phyloP scores from a whole-genome alignment of 2,888 invertebrate species.

The Chirona hameri region DNA sequence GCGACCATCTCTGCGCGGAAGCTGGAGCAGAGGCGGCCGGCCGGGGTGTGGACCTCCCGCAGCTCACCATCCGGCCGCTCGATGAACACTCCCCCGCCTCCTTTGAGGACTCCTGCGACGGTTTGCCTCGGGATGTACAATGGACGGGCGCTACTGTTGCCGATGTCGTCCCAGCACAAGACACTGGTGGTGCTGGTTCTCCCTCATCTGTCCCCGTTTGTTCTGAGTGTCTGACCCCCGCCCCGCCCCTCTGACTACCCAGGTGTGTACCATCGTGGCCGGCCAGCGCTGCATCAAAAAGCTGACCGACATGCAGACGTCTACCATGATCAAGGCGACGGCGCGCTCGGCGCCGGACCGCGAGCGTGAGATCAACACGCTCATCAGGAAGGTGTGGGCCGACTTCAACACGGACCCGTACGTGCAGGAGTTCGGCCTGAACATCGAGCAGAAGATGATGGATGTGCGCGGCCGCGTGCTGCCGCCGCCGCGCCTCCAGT shows the following conservation, averaged over 20 bases:
- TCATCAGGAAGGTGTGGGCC: slow-evolving; percentile 77
- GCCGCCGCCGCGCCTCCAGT: slow-evolving; percentile 97
- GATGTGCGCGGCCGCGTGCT: slow-evolving; percentile 98
- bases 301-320: slow-evolving; percentile 99
- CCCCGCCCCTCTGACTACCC: background rate
- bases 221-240: background rate
- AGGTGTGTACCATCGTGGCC: slow-evolving; percentile 98
- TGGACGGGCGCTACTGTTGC: too few species aligned
- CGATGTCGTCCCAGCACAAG: too few species aligned
- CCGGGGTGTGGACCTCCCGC: too few species aligned
- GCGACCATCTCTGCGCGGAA: too few species aligned
- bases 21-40: too few species aligned
- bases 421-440: slow-evolving; percentile 97
- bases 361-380: slow-evolving; percentile 96
- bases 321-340: slow-evolving; percentile 99
- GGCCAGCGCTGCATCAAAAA: slow-evolving; percentile 99
- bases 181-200: too few species aligned
- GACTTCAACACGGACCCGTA: slow-evolving; percentile 99
- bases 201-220: too few species aligned
- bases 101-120: too few species aligned
- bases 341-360: slow-evolving; percentile 92
- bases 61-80: too few species aligned
- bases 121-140: too few species aligned
- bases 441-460: slow-evolving; percentile 98
- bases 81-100: too few species aligned